Base-by-base conservation (phyloP, 2,113 vertebrate species). In the Leptocoma aspasia region DNA sequence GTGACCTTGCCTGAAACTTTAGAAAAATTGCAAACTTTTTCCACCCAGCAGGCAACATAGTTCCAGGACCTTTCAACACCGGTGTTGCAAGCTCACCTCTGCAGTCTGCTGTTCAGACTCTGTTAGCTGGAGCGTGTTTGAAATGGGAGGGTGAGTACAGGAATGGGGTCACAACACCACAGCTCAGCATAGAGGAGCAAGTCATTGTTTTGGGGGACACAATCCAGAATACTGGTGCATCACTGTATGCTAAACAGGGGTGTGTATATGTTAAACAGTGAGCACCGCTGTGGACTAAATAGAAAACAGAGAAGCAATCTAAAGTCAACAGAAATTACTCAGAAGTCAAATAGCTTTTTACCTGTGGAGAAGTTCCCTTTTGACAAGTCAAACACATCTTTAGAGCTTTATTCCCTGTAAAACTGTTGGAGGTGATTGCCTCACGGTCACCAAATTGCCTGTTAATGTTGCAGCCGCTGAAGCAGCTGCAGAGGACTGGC, bases 81-180 rank as follows among this genome's bases (percentile, higher is more conserved):
- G 0, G 42, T 30, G 28, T 47, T 59, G 84, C n/a, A 64, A 83
- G n/a, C 44, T 82, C 61, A 33, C 8, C 13, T 31, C 72, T 61
- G 18, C 17, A 11, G 28, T 5, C 37, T 45, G 82, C 42, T 68
- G 30, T 11, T 68, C 33, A 15, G 35, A 72, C 23, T 19, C 63
- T 60, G 6, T 37, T 26, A 54, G 33, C 21, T 44, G 63, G 27
- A 53, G 7, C 6, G 16, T 3, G 12, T 13, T 72, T 24, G 33
- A 69, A 60, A 80, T 7, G 23, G 18, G 14, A 41, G n/a, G 16
- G 21, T 0, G 0, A 42, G 31, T 30, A 35, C 39, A 79, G 30
- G n/a, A 56, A 60, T 9, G 39, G 11, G 18, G 35, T 82, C 44
- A 82, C 16, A 42, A 11, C 35, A 47, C 13, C 47, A 52, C 30